These are phyloP conservation scores for Philhelius pedissequus DNA, from an alignment of 2,888 invertebrate species.

Conservation along the genomic window DNA sequence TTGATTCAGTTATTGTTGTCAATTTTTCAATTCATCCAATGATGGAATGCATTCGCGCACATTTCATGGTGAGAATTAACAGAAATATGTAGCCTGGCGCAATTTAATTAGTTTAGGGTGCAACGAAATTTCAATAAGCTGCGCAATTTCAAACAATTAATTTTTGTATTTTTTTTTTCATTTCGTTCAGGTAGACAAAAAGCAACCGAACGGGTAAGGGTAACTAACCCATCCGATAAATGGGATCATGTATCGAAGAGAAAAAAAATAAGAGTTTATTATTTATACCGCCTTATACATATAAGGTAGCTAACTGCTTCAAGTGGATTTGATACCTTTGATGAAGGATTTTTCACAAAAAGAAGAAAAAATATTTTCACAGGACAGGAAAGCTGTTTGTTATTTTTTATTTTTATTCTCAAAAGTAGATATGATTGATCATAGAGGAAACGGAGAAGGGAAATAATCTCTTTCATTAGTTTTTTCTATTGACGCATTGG, in stretches of 20 bases:
- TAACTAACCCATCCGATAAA: neutral
- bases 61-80: constrained; percentile 24
- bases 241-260: neutral
- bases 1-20: constrained; percentile 32
- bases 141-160: neutral
- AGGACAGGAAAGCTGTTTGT: neutral
- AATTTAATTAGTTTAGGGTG: constrained; percentile 65
- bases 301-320: too few relatives aligned
- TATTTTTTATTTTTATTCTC: neutral
- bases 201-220: constrained; percentile 10
- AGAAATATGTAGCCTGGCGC: constrained; percentile 44
- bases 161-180: neutral
- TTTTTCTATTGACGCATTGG: too few relatives aligned
- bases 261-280: neutral
- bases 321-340: neutral
- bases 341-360: neutral
- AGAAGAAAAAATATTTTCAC: neutral
- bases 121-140: constrained; percentile 26
- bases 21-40: constrained; percentile 34
- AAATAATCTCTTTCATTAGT: too few relatives aligned
- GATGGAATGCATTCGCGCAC: constrained; percentile 60
- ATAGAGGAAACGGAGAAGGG: too few relatives aligned
- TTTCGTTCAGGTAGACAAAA: too few relatives aligned
- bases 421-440: neutral
- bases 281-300: neutral